Base-by-base conservation (phyloP, 2,888 invertebrate genomes). In the Torymus texanus region DNA sequence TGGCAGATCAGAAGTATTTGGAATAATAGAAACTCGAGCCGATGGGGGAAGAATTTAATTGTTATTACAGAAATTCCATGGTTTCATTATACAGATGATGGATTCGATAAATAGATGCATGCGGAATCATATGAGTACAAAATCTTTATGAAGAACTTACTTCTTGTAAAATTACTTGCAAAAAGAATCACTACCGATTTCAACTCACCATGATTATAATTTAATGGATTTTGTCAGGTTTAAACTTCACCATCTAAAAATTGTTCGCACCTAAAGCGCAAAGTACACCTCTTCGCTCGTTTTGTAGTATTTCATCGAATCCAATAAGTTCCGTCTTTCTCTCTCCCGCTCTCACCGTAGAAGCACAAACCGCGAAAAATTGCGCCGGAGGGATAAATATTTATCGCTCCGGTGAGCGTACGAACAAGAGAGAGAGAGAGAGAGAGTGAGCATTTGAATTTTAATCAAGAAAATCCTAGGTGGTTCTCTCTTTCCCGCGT, bases 271-370 rank as follows among this genome's bases (percentile, higher is more conserved):
- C 41, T 41, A 65, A n/a, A 50, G 50, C 10, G n/a, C n/a, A 50
- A 62, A 65, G 16, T 65, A 13, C 50, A 65, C 8, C 65, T 2
- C 13, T 13, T 50, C 16, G 18, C 53, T 24, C 56, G 24, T 24
- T 68, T 56, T 56, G 68, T 55, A 24, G 56, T 71, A 71, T 59
- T 71, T 71, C 51, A 71, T 58, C 71, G 71, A 18, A 71, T 71
- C 59, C 59, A 71, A 71, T 71, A 71, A 59, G 59, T 61, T 71
- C 18, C 50, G n/a, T 5, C 53, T 58, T 5, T 8, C 41, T 41
- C 29, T 29, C 29, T 5, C 29, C 3, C 29, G 5, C 29, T 29
- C 4, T 29, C 41, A 8, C 41, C 41, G 5, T 41, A 56, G 50
- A 14, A n/a, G 66, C 10, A 16, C 2, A 14, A 66, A 41, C 8